Conservation (phyloP, 1,140 invertebrate species). For the Calliphora vicina region DNA sequence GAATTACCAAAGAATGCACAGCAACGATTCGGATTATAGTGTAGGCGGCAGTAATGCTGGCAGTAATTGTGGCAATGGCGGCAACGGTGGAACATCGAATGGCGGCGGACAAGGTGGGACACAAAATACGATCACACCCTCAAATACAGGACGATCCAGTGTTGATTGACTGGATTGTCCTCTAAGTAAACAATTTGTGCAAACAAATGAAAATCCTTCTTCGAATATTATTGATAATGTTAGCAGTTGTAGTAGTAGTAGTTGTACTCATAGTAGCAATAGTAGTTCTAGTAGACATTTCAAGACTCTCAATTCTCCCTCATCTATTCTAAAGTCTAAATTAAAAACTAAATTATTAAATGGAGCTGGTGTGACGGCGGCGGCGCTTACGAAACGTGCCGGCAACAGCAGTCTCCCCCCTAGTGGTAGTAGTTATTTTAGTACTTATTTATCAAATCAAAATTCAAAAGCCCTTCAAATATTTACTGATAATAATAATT, state of each 20-base stretch:
- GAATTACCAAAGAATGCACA: constrained; percentile 84
- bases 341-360: constrained; percentile 32
- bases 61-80: constrained; percentile 39
- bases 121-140: constrained; percentile 44
- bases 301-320: constrained; percentile 32
- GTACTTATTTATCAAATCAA: constrained; percentile 7
- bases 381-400: background rate
- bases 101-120: constrained; percentile 62
- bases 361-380: background rate
- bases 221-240: constrained; percentile 35
- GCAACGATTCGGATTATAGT: constrained; percentile 74
- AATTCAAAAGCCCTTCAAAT: constrained; percentile 24
- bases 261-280: background rate
- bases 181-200: constrained; percentile 12
- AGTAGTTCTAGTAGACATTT: background rate
- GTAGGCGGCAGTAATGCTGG: constrained; percentile 45
- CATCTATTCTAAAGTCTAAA: constrained; percentile 17
- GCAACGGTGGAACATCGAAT: constrained; percentile 47
- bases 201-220: constrained; percentile 23
- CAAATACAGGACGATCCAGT: constrained; percentile 41
- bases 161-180: constrained; percentile 40
- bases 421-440: constrained; percentile 23
- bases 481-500: constrained; percentile 38
- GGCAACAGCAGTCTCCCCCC: background rate
- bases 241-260: constrained; percentile 11